A percentile compares a stretch with the other conserved stretches of the same genome.
These are phyloP conservation scores for Aleiodes leptofemur DNA, from an alignment of 2,888 invertebrate species.

Conservation along the genomic window DNA sequence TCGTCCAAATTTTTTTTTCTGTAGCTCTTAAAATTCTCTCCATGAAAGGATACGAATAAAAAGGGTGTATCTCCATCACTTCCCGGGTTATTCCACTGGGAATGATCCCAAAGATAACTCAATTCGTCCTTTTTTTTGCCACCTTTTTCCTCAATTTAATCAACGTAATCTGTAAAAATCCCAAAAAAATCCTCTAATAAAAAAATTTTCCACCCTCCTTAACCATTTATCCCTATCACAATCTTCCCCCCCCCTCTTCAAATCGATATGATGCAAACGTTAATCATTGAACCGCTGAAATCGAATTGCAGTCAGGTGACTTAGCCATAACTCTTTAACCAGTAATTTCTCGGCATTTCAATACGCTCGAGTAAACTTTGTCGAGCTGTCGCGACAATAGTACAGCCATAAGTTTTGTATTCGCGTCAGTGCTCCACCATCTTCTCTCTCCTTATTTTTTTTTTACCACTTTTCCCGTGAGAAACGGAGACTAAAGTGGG, in stretches of 20 bases:
- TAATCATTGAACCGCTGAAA: constrained; percentile 31
- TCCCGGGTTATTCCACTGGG: too few species aligned
- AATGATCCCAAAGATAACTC: too few species aligned
- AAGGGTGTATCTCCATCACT: too few species aligned
- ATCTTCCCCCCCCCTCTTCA: neutral
- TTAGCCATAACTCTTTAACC: constrained; percentile 27
- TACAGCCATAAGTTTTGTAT: constrained; percentile 50
- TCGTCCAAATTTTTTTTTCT: too few species aligned
- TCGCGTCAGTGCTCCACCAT: constrained; percentile 47
- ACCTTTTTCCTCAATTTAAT: too few species aligned
- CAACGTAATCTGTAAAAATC: too few species aligned
- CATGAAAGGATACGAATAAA: too few species aligned
- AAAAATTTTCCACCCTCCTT: neutral
- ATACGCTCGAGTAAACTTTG: constrained; percentile 36
- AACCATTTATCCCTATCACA: constrained; percentile 12
- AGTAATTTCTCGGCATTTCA: constrained; percentile 29
- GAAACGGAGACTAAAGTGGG: too few species aligned
- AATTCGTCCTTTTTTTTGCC: too few species aligned
- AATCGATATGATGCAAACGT: constrained; percentile 1
- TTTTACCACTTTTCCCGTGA: neutral
- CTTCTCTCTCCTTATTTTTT: neutral
- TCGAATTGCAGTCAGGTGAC: constrained; percentile 27
- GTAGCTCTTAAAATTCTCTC: too few species aligned
- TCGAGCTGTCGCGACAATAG: constrained; percentile 32
- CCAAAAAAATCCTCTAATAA: too few species aligned